Base-by-base conservation (phyloP, 2,113 vertebrate species). In the Silurus meridionalis region DNA sequence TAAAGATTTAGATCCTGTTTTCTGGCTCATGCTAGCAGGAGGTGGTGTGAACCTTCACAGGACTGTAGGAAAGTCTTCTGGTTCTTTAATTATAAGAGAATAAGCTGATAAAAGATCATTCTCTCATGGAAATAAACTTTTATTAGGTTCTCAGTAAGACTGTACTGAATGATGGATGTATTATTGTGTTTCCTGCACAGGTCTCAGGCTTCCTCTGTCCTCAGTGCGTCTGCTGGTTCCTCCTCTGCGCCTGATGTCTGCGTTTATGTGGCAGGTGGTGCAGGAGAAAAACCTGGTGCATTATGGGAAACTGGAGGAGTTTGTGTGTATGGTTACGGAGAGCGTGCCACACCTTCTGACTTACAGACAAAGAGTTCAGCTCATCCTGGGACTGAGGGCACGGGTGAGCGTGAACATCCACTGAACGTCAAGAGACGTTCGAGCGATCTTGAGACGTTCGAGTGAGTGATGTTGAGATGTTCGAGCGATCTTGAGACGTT, bases 321-420 rank as follows among this genome's bases (percentile, higher is more conserved):
- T 95, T 64, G 90, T 95, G 74, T 82, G 64, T 0, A 82, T 83
- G n/a, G 88, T 95, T 64, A 92, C 90, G 4, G 83, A 83, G 25
- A 88, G 90, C 0, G 92, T 90, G 0, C 94, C 95, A 0, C 91
- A 92, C 11, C 50, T 94, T 83, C 92, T 95, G n/a, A 88, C 48
- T 63, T 92, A 90, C 87, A 93, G 93, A 23, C 93, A 94, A 86
- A 86, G 91, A 23, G 91, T 87, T 53, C 93, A 94, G 74, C 90
- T 95, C 14, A 92, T 90, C 67, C 86, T 95, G 88, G 94, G 94
- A 2, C 90, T 95, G 19, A 91, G 92, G 75, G 94, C 94, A 37
- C 92, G 92, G 93, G 95, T 95, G 86, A 81, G 89, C 57, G 9
- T 15, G 52, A 77, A 15, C 21, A 11, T 9, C 21, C 17, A 9